Evolutionary conservation across 2,113 vertebrate species (phyloP).

Genomic region (Echinops telfairi): DNA sequence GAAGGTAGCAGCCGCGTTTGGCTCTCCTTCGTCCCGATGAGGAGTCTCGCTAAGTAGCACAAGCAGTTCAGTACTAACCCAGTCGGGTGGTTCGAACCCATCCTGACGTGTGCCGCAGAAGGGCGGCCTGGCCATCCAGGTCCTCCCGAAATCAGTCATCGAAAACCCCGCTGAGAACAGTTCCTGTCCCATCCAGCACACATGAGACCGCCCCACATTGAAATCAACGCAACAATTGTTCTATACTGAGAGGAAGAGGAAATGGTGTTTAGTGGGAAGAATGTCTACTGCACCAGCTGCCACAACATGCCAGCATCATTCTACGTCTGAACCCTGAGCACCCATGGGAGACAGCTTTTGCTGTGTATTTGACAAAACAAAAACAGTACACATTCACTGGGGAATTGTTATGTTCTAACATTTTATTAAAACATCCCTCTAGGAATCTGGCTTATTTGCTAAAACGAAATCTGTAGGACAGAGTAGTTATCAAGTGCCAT

Average conservation of each 20-base stretch:
- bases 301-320: no score
- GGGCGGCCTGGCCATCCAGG: not conserved
- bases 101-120: not conserved
- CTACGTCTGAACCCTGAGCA: no score
- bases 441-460: not conserved
- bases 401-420: not conserved
- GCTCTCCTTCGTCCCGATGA: not conserved
- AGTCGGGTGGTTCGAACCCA: not conserved
- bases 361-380: not conserved
- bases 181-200: not conserved
- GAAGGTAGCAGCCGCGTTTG: not conserved
- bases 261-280: rapidly evolving
- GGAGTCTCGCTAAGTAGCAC: not conserved
- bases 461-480: not conserved
- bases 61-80: not conserved
- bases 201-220: not conserved
- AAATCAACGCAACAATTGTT: not conserved
- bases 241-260: not conserved
- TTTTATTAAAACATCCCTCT: not conserved
- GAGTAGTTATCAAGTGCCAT: not conserved
- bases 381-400: not conserved
- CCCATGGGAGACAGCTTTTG: no score
- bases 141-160: not conserved
- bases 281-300: not conserved
- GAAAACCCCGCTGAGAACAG: not conserved